Base-by-base conservation (phyloP, 2,888 invertebrate genomes). In the Lithophane leautieri region DNA sequence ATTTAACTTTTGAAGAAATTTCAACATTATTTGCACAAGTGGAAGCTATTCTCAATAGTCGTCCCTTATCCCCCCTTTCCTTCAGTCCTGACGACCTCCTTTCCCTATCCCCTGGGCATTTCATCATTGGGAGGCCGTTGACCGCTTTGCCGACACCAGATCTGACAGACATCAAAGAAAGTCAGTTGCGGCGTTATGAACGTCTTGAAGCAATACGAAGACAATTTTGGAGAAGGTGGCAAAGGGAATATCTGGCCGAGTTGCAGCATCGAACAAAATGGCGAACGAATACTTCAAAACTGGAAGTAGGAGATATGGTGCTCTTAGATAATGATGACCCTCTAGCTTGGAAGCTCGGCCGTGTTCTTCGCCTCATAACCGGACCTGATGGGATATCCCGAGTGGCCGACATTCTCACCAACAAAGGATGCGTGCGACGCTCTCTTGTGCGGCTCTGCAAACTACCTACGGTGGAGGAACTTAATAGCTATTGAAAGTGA, bases 11-110 rank as follows among this genome's bases (percentile, higher is more conserved):
- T 11, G 73, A 73, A 16, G 73, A 67, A 61, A 16, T 73, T 9
- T 28, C 62, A 0, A 74, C 74, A 25, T 62, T 74, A 2, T 74
- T 74, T 34, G n/a, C 68, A 28, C 73, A 68, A 61, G 73, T 73
- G 61, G 67, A 73, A 44, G 67, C 73, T 0, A 73, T 73, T 9
- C 62, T 74, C 11, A 74, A 74, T 62, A 74, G 73, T 22, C 62
- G 73, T 69, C 73, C 73, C 44, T 62, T 74, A 44, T 73, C 47
- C 12, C 68, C 61, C 0, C 40, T 62, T n/a, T 74, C 61, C 34
- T 66, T 66, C 34, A 58, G 52, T 63, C 63, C 71, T 63, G 16
- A 71, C 28, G 71, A 63, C 44, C 42, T 71, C 42, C 54, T 71
- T 22, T 3, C 54, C 28, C 63, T 71, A 9, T 63, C 42, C 4